Percentiles rank a stretch among this genome's conserved stretches.
Conservation (phyloP, 2,888 invertebrate genomes). For the Dryococelus australis region DNA sequence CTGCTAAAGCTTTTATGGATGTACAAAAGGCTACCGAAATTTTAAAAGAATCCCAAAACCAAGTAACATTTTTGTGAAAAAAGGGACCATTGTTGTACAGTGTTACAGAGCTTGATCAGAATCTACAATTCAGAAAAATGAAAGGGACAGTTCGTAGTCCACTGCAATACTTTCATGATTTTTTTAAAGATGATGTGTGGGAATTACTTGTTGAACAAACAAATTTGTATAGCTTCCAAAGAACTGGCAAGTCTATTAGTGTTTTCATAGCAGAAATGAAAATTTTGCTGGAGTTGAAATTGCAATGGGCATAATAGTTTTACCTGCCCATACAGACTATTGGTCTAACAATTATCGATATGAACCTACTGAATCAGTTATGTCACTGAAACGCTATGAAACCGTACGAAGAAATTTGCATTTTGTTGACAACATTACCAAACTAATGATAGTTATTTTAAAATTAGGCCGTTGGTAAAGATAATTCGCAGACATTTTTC, state of each 20-base stretch:
- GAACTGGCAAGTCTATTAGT: background rate
- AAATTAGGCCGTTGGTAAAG: no score
- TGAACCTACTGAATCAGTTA: no score
- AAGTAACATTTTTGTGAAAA: background rate
- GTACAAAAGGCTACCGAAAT: background rate
- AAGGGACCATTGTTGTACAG: background rate
- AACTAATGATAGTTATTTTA: no score
- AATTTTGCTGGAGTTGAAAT: background rate
- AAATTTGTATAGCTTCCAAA: background rate
- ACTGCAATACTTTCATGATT: background rate
- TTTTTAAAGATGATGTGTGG: background rate
- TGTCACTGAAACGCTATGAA: no score
- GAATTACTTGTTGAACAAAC: background rate
- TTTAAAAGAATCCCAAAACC: background rate
- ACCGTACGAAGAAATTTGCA: no score
- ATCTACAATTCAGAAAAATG: background rate
- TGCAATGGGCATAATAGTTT: background rate
- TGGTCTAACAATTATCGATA: background rate
- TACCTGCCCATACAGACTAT: background rate
- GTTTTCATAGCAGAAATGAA: background rate
- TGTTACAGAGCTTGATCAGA: background rate
- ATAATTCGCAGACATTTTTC: no score
- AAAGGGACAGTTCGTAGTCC: background rate
- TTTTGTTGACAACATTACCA: no score
- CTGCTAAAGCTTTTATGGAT: background rate